Percentiles rank a stretch among this genome's conserved stretches.
Evolutionary conservation across 2,113 vertebrate genomes (phyloP).

Genomic region (Phalacrocorax carbo): DNA sequence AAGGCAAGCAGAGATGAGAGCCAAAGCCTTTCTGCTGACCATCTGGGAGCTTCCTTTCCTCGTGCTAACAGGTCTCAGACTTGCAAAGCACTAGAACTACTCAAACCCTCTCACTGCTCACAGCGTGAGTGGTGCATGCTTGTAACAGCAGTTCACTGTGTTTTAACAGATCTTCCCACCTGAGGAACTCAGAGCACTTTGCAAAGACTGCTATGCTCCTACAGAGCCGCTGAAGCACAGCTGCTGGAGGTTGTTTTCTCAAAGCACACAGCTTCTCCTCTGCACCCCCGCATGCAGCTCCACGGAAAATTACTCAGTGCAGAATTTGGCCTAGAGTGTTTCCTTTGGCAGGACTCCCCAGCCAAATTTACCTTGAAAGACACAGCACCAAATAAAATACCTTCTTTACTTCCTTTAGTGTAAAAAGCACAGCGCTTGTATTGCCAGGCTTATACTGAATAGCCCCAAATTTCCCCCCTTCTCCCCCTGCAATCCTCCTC

Average conservation of each 20-base stretch:
- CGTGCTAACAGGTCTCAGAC: not conserved
- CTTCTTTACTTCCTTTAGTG: not conserved
- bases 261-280: not conserved
- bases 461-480: not conserved
- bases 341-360: not conserved
- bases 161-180: not conserved
- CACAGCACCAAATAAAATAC: not conserved
- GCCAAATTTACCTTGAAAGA: not conserved
- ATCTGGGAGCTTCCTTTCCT: not conserved
- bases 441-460: not conserved
- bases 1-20: not conserved
- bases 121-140: accelerated
- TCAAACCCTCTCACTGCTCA: not conserved
- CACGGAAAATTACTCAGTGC: not conserved
- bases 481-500: not conserved
- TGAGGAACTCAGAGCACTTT: not conserved
- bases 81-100: not conserved
- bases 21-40: not conserved
- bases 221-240: not conserved
- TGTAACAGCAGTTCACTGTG: accelerated
- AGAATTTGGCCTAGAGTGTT: not conserved
- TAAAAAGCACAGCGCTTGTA: not conserved
- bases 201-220: not conserved
- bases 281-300: not conserved
- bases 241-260: not conserved